Evolutionary conservation across 2,113 vertebrate species (phyloP), one percentile per base, ranked within the genome.

Genomic region (Salvelinus sp.): DNA sequence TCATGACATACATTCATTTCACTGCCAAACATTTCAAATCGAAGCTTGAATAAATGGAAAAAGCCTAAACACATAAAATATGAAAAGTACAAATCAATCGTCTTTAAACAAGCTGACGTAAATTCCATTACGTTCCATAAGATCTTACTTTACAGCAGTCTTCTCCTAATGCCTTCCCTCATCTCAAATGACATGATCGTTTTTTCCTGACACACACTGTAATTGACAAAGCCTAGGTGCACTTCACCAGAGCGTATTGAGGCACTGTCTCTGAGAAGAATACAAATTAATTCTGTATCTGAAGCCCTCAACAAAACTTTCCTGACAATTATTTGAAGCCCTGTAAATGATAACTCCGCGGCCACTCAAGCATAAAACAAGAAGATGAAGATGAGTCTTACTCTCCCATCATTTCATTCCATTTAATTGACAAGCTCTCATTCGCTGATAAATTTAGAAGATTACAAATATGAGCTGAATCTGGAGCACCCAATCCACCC

Each of bases 341-440:
- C 94, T 93, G 94, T 95, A 96, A 97, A 96, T 95, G 94, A 94
- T 95, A 95, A 95, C 93, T 95, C 91, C 90, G 92, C 90, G 94
- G 90, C 92, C 95, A 94, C 88, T 92, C 92, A 89, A 95, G 97
- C 96, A 93, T 96, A 92, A 96, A 98, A 99, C 96, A 96, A 96
- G 96, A 94, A 97, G 96, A 98, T 97, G 96, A 97, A 97, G 96
- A 98, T 89, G 93, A 96, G 94, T 93, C 92, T 94, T 93, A 93
- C 94, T 96, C 96, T 96, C 95, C 96, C 95, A 94, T 97, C 96
- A 96, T 97, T 97, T 97, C 95, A 93, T 95, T 94, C 94, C 92
- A 89, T 96, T 94, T 97, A 98, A 98, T 98, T 98, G 97, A 98
- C 96, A 96, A 96, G 94, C 92, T 95, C 96, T 96, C 86, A 86